These are phyloP conservation scores for Pseudococcus longispinus DNA, from an alignment of 2,888 invertebrate genomes.

Conservation along the genomic window DNA sequence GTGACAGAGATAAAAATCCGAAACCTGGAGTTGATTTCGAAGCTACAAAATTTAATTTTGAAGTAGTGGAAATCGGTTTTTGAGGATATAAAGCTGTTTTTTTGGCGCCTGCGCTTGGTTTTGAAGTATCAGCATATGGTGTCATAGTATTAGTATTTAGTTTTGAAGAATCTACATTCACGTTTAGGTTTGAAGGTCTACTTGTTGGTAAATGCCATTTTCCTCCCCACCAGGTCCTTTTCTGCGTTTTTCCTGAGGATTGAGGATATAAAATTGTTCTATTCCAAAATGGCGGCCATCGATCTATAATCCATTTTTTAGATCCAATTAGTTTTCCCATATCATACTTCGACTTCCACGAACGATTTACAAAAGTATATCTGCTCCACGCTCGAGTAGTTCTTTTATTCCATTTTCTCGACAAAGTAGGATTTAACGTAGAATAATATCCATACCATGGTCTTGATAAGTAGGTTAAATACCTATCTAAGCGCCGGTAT, in stretches of 20 bases:
- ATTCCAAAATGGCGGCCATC: background rate
- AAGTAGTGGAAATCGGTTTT: background rate
- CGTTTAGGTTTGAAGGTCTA: background rate
- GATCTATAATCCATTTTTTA: background rate
- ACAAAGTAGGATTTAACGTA: background rate
- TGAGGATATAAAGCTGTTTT: background rate
- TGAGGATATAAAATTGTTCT: background rate
- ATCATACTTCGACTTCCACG: background rate
- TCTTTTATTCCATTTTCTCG: background rate
- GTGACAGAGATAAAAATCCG: background rate
- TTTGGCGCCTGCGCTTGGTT: background rate
- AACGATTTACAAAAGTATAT: background rate
- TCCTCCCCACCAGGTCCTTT: background rate
- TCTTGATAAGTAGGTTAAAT: background rate
- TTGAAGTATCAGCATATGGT: background rate
- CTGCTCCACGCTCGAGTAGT: background rate
- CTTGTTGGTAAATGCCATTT: background rate
- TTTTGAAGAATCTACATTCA: background rate
- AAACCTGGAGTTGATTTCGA: background rate
- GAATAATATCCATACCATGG: constrained; percentile 4
- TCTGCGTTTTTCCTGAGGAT: background rate
- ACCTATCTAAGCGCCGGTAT: background rate
- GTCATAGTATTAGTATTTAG: background rate
- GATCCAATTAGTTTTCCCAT: background rate
- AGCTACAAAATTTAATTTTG: too few relatives aligned